phyloP scores from a whole-genome alignment of 2,797 vertebrate species.

The Urosaurus nigricauda region DNA sequence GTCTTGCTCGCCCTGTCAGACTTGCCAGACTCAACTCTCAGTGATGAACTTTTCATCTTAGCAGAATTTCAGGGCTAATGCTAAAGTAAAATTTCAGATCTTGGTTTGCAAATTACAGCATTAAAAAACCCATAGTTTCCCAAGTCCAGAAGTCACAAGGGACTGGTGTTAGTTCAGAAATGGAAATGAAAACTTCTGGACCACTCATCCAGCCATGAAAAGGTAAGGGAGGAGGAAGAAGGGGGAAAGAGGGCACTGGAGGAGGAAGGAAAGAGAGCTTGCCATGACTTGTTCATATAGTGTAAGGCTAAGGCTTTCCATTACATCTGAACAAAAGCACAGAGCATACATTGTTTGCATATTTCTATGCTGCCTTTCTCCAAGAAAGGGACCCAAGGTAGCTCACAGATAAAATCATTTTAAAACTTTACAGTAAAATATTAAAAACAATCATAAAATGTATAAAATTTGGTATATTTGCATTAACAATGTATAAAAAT shows the following conservation, averaged over 20 bases:
- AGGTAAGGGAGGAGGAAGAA: not conserved
- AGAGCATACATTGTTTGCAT: no score
- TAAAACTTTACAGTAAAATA: no score
- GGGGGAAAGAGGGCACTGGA: not conserved
- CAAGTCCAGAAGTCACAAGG: not conserved
- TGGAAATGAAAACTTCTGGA: not conserved
- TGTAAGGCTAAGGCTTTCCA: not conserved
- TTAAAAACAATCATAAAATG: no score
- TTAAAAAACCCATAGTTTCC: not conserved
- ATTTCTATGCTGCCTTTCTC: no score
- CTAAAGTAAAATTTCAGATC: not conserved
- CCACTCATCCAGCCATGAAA: not conserved
- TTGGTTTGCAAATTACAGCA: not conserved
- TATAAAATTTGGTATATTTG: no score
- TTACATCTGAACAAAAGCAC: not conserved
- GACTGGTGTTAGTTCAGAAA: not conserved
- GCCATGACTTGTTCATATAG: not conserved
- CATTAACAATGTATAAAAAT: no score
- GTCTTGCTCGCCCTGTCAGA: not conserved
- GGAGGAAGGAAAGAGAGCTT: not conserved
- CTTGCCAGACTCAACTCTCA: not conserved
- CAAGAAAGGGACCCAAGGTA: no score
- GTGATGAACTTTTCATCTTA: not conserved
- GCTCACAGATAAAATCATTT: no score
- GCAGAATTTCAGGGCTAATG: not conserved